These are phyloP conservation scores for Echinometra lucunter DNA, from an alignment of 53 echinoderm and acorn worm species.

Conservation along the genomic window DNA sequence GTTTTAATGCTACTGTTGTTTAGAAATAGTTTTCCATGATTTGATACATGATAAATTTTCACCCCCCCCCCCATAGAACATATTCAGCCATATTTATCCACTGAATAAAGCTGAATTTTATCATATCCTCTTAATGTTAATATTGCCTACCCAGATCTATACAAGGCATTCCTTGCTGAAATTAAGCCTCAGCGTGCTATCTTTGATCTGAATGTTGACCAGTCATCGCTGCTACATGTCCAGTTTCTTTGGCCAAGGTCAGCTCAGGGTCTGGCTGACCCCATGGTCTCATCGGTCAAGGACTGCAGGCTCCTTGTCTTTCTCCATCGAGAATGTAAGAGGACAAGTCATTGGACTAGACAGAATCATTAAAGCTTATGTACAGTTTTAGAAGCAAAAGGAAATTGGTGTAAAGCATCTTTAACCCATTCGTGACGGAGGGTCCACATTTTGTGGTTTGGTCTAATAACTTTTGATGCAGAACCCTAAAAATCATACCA, in stretches of 20 bases:
- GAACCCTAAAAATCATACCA: no score
- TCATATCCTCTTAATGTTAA: neutral
- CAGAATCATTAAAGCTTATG: no score
- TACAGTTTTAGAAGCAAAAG: no score
- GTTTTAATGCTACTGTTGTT: no score
- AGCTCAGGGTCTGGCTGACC: conserved; percentile 67
- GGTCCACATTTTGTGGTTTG: no score
- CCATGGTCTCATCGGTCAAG: conserved; percentile 60
- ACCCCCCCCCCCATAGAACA: no score
- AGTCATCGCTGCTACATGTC: conserved; percentile 78
- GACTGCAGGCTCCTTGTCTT: conserved; percentile 84
- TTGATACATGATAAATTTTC: no score
- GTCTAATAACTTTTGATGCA: no score
- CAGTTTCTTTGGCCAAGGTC: conserved; percentile 91
- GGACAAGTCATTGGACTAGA: neutral
- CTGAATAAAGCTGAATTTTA: neutral
- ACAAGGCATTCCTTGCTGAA: conserved; percentile 92
- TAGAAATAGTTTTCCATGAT: no score
- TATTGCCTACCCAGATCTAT: conserved; percentile 66
- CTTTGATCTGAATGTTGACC: conserved; percentile 90
- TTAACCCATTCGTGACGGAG: no score
- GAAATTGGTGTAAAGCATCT: no score
- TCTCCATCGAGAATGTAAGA: conserved; percentile 94
- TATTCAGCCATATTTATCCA: no score
- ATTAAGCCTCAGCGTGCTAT: conserved; percentile 87